phyloP scores from a whole-genome alignment of 1,140 invertebrate species.

The Dysdera silvatica region DNA sequence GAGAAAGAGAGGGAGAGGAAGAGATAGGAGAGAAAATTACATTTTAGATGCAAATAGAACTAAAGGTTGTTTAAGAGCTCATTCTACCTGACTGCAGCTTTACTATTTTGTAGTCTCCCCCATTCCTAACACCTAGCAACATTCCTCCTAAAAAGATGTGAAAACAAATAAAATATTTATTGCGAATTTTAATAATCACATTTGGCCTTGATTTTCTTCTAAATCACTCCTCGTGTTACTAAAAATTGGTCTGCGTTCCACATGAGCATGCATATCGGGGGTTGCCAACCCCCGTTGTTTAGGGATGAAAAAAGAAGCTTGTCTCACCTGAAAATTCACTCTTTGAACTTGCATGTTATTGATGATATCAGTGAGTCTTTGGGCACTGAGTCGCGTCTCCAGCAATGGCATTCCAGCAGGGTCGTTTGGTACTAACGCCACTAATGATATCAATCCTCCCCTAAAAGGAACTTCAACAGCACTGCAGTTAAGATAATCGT shows the following conservation, averaged over 20 bases:
- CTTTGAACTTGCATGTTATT: constrained; percentile 31
- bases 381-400: constrained; percentile 33
- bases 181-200: no score
- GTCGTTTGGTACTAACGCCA: constrained; percentile 32
- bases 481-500: constrained; percentile 32
- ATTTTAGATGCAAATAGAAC: no score
- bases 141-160: no score
- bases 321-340: constrained; percentile 33
- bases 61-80: no score
- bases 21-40: no score
- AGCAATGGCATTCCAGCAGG: constrained; percentile 28
- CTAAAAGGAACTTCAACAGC: constrained; percentile 36
- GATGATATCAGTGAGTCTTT: constrained; percentile 34
- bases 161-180: no score
- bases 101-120: no score
- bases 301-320: background rate
- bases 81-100: no score
- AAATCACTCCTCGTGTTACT: no score
- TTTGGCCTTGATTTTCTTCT: no score
- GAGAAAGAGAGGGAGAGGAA: no score
- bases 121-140: no score
- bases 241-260: background rate
- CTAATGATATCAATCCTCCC: constrained; percentile 32
- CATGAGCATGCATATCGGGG: background rate
- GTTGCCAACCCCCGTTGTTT: background rate